phyloP scores from a whole-genome alignment of 2,113 vertebrate genomes.

The Sigmodon hispidus region DNA sequence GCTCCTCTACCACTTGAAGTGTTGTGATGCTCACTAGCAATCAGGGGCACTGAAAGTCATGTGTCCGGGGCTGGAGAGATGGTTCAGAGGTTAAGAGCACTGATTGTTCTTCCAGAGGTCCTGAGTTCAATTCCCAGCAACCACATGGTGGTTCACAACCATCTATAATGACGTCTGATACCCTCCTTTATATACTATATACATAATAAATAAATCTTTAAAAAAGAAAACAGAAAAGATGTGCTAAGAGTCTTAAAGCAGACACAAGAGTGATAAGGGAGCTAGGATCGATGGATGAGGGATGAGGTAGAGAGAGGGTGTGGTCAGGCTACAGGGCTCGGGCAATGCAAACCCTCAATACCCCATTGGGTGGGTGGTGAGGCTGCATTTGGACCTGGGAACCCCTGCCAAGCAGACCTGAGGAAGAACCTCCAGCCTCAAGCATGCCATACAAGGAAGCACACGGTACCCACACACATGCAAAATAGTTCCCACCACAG shows the following conservation, averaged over 20 bases:
- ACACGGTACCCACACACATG: neutral
- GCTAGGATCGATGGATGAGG: neutral
- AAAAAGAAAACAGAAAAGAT: neutral
- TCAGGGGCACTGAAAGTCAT: neutral
- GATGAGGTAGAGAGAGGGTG: neutral
- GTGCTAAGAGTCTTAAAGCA: neutral
- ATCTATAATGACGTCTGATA: too few relatives aligned
- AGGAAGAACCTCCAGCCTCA: neutral
- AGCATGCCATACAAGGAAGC: neutral
- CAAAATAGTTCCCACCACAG: neutral
- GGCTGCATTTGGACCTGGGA: neutral
- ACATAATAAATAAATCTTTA: too few relatives aligned
- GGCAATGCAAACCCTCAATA: neutral
- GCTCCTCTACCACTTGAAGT: fast-evolving
- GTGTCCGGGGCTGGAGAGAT: too few relatives aligned
- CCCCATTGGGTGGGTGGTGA: neutral
- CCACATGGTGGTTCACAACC: too few relatives aligned
- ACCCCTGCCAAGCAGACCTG: neutral
- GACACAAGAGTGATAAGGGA: neutral
- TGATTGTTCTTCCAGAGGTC: too few relatives aligned
- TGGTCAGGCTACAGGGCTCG: too few relatives aligned
- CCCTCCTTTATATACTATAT: too few relatives aligned
- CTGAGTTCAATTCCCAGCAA: too few relatives aligned
- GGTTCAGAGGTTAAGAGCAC: neutral
- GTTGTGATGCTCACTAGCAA: fast-evolving